Conservation (phyloP, 2,113 vertebrate genomes). For the Dicaeum eximium region DNA sequence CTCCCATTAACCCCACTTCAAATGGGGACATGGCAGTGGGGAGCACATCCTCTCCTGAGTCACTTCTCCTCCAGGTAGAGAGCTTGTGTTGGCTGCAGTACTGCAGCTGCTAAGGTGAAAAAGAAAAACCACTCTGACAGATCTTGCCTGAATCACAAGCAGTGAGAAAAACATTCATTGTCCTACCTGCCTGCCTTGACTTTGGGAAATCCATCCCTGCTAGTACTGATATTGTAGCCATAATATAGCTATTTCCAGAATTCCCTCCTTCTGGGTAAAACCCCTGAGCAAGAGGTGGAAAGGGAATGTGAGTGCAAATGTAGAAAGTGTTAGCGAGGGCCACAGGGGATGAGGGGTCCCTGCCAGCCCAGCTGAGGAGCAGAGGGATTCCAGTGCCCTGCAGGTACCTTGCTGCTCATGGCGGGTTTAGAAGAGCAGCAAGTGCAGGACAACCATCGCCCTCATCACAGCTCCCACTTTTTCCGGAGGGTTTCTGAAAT, state of each 20-base stretch:
- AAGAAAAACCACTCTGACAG: background rate
- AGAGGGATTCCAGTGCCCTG: background rate
- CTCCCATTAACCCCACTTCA: background rate
- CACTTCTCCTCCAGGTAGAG: background rate
- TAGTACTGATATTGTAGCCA: background rate
- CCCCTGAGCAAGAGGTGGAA: background rate
- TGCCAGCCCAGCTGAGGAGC: background rate
- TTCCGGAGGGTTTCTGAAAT: background rate
- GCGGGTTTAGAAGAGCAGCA: background rate
- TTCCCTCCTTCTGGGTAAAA: background rate
- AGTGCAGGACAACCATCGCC: background rate
- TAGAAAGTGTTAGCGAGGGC: background rate
- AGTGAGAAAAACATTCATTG: background rate
- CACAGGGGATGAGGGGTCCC: background rate
- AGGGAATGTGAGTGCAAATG: background rate
- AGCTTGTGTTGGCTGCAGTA: background rate
- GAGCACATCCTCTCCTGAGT: background rate
- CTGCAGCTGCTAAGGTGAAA: background rate
- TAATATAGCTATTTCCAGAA: background rate
- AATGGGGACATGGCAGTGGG: background rate
- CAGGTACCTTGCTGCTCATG: accelerated
- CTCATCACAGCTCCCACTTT: background rate
- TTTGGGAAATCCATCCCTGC: background rate
- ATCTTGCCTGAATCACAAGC: background rate
- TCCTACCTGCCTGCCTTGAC: background rate